phyloP scores from a whole-genome alignment of 2,113 vertebrate genomes.

The Physeter macrocephalus region DNA sequence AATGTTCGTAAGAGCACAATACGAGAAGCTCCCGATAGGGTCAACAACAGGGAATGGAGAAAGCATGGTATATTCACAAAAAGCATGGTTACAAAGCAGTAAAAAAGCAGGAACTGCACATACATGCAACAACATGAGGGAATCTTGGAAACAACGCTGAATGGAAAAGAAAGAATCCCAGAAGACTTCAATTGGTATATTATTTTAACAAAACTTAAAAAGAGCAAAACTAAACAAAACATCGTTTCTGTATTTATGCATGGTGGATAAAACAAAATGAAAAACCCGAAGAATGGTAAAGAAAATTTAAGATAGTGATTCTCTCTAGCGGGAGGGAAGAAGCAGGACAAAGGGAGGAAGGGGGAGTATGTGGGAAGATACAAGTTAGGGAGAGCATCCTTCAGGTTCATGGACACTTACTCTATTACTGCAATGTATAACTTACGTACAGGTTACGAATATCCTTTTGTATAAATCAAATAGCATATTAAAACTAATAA shows the following conservation, averaged over 20 bases:
- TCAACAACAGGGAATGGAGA: background rate
- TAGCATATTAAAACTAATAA: background rate
- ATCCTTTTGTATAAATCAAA: background rate
- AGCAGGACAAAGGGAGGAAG: no score
- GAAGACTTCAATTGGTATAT: background rate
- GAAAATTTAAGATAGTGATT: background rate
- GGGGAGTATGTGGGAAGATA: rapidly evolving
- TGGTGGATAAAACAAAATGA: background rate
- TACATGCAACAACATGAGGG: background rate
- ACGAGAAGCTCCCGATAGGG: background rate
- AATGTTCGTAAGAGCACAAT: background rate
- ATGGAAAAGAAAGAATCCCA: background rate
- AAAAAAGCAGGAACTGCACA: background rate
- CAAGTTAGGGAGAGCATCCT: background rate
- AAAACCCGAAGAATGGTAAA: background rate
- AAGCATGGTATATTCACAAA: background rate
- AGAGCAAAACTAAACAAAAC: background rate
- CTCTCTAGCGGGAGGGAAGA: background rate
- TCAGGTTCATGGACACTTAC: background rate
- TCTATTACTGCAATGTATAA: background rate
- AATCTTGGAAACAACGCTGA: background rate
- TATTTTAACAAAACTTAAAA: background rate
- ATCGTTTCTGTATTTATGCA: background rate
- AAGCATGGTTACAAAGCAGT: background rate
- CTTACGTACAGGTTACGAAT: background rate